Base-by-base conservation (phyloP, 1,140 invertebrate species). In the Antheraea pernyi region DNA sequence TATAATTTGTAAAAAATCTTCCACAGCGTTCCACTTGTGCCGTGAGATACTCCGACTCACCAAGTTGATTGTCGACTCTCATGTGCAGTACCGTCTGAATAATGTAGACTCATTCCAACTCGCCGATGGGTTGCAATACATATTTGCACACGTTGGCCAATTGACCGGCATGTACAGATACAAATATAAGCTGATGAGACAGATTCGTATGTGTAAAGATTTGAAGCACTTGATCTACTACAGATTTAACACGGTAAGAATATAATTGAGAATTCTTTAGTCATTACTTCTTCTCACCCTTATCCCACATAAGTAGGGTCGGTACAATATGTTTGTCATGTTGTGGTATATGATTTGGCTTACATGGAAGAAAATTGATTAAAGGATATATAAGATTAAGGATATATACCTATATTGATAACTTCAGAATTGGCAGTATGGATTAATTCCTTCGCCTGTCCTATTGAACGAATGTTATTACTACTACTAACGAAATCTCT, bases 191-290 rank as follows among this genome's bases (percentile, higher is more conserved):
- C 93, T 99, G 16, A 99, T 99, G 99, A 95, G 98, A 84, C 99
- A 99, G 94, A 99, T 99, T 75, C 93, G 99, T 65, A 99, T 99
- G 99, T 99, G 99, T 94, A 99, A 99, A 91, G 99, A 99, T 93
- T 94, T 99, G 73, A 99, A 99, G 85, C 99, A 99, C 95, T 93
- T 99, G 65, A 99, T 99, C 70, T 99, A 99, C 91, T 99, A 99
- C 93, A 95, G 99, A 71, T 99, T 99, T 91, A 99, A 99, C 87
- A 99, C 99, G 53, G 98, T 98, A 92, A 95, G 94, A 46, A 16
- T n/a, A n/a, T n/a, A n/a, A n/a, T n/a, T n/a, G n/a, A n/a, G n/a
- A n/a, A n/a, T n/a, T n/a, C n/a, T n/a, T n/a, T n/a, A n/a, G n/a
- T n/a, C n/a, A n/a, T n/a, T n/a, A n/a, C n/a, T n/a, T n/a, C n/a